These are phyloP conservation scores for Hypolimnas misippus DNA, from an alignment of 2,888 invertebrate genomes.

Conservation along the genomic window DNA sequence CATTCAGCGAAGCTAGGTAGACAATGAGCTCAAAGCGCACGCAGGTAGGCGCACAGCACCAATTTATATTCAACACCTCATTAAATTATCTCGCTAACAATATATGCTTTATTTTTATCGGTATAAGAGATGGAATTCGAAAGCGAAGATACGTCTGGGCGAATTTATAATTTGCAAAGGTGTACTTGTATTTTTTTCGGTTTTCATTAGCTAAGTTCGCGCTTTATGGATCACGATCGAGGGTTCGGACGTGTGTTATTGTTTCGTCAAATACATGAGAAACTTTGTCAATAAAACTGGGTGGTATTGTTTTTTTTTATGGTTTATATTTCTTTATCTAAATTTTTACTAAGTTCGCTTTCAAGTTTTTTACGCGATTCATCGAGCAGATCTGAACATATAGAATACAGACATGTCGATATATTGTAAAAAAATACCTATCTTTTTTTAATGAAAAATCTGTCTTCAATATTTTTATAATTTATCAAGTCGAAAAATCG, in stretches of 20 bases:
- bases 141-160: neutral
- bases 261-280: conserved; percentile 80
- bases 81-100: conserved; percentile 41
- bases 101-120: conserved; percentile 36
- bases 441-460: neutral
- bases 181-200: conserved; percentile 73
- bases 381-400: neutral
- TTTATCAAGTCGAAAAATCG: no score
- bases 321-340: conserved; percentile 42
- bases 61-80: conserved; percentile 43
- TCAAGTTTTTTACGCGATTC: conserved; percentile 14
- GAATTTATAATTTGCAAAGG: conserved; percentile 54
- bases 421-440: no score
- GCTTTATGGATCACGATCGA: conserved; percentile 80
- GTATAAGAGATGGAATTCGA: conserved; percentile 43
- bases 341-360: conserved; percentile 29
- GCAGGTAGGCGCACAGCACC: conserved; percentile 74
- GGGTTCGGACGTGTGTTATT: conserved; percentile 77
- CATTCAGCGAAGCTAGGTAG: conserved; percentile 66
- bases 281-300: conserved; percentile 77
- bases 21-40: conserved; percentile 76
- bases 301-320: conserved; percentile 57
- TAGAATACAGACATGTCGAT: neutral
- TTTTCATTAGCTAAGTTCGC: conserved; percentile 83
- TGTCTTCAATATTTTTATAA: neutral